Percentiles rank a stretch among this genome's conserved stretches.
These are phyloP conservation scores for Mythimna impura DNA, from an alignment of 2,888 invertebrate species.

Conservation along the genomic window DNA sequence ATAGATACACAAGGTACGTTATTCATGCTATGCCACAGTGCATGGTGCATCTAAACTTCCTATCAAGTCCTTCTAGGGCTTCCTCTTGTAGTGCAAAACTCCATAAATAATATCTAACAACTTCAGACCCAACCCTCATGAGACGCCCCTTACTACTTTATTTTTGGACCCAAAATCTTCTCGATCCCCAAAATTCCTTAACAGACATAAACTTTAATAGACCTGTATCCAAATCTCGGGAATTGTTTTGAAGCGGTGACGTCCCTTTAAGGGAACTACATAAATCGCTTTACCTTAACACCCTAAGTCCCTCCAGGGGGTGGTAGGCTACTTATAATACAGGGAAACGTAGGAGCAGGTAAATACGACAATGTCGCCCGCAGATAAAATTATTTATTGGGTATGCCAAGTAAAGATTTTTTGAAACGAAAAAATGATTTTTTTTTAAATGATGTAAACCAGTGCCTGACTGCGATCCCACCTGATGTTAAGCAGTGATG, in stretches of 20 bases:
- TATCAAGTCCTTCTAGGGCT: not conserved
- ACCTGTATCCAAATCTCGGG: slow-evolving; percentile 51
- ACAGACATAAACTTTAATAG: slow-evolving; percentile 50
- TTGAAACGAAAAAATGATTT: not conserved
- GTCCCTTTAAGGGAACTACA: slow-evolving; percentile 56
- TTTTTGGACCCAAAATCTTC: slow-evolving; percentile 34
- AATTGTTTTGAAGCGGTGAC: slow-evolving; percentile 58
- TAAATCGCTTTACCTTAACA: slow-evolving; percentile 69
- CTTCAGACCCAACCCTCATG: slow-evolving; percentile 1
- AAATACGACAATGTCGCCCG: slow-evolving; percentile 47
- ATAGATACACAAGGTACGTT: too few relatives aligned
- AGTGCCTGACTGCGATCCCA: too few relatives aligned
- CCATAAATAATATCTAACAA: not conserved
- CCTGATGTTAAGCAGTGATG: too few relatives aligned
- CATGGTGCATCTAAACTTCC: not conserved
- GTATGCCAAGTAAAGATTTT: slow-evolving; percentile 21
- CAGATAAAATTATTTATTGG: slow-evolving; percentile 55
- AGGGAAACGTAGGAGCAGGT: slow-evolving; percentile 41
- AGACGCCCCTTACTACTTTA: slow-evolving; percentile 15
- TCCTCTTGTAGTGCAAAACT: not conserved
- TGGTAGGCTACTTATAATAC: slow-evolving; percentile 50
- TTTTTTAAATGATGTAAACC: too few relatives aligned
- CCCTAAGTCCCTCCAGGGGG: slow-evolving; percentile 61
- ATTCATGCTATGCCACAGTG: too few relatives aligned
- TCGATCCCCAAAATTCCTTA: slow-evolving; percentile 36